These are phyloP conservation scores for Bombus confusus DNA, from an alignment of 1,140 invertebrate species.

Conservation along the genomic window DNA sequence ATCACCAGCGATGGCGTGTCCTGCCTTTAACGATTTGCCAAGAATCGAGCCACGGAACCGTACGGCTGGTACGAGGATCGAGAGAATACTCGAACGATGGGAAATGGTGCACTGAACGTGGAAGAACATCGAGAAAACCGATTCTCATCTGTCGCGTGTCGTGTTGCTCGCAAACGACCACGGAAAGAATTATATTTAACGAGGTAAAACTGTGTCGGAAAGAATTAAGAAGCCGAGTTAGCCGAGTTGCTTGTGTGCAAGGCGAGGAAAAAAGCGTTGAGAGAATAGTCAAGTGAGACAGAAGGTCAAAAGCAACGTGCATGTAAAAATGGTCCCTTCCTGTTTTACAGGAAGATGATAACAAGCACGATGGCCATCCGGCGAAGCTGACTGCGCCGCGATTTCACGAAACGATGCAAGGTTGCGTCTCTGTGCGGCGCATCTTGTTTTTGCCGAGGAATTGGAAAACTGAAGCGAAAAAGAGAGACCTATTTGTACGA, in stretches of 20 bases:
- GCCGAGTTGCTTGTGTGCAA: background rate
- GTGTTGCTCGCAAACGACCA: background rate
- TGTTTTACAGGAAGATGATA: background rate
- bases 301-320: too few relatives aligned
- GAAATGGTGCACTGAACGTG: background rate
- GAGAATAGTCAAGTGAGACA: background rate
- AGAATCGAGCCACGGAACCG: too few relatives aligned
- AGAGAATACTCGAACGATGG: background rate
- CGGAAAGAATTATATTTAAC: background rate
- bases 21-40: too few relatives aligned
- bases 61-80: too few relatives aligned
- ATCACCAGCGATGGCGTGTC: too few relatives aligned
- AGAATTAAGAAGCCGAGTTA: slow-evolving; percentile 8
- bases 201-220: background rate
- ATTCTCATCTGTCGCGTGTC: slow-evolving; percentile 14
- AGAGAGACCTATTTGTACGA: background rate
- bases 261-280: background rate
- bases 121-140: background rate
- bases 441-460: background rate
- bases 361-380: background rate
- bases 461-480: background rate
- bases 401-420: background rate
- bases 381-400: background rate
- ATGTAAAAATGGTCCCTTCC: background rate
- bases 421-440: background rate